A percentile compares a stretch with the other conserved stretches of the same genome.
Evolutionary conservation across 30 jellyfish, hydroid and myxozoan species (phyloP).

Genomic region (Chironex yamaguchii): DNA sequence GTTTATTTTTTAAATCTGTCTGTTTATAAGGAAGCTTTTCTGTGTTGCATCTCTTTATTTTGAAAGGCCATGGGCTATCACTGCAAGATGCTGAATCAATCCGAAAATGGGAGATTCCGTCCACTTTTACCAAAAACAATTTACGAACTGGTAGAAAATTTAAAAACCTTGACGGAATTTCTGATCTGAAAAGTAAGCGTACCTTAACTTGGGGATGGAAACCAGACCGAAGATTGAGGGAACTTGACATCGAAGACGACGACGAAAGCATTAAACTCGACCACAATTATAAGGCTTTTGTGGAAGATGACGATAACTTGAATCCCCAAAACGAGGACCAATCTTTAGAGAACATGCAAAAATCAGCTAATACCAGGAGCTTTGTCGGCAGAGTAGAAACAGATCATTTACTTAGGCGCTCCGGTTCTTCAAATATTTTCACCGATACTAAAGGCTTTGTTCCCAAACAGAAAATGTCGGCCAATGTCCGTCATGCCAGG

Average conservation of each 20-base stretch:
- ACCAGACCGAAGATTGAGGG: slow-evolving; percentile 84
- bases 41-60: no score
- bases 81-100: background rate
- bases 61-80: background rate
- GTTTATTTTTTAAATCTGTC: no score
- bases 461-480: no score
- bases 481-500: background rate
- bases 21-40: no score
- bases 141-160: slow-evolving; percentile 87
- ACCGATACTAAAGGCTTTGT: no score
- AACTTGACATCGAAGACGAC: slow-evolving; percentile 91
- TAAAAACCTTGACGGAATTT: slow-evolving; percentile 75
- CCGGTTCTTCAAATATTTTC: no score
- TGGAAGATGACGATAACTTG: slow-evolving; percentile 80
- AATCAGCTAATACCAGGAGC: no score
- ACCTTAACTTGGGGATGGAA: slow-evolving; percentile 87
- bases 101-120: background rate
- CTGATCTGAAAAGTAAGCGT: slow-evolving; percentile 63
- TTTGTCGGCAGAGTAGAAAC: no score
- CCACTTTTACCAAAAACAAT: background rate
- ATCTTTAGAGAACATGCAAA: no score
- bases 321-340: no score
- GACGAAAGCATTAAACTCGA: slow-evolving; percentile 89
- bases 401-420: no score
- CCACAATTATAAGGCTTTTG: slow-evolving; percentile 83